Conservation (phyloP, 2,113 vertebrate genomes). For the Xenopus tropicalis region DNA sequence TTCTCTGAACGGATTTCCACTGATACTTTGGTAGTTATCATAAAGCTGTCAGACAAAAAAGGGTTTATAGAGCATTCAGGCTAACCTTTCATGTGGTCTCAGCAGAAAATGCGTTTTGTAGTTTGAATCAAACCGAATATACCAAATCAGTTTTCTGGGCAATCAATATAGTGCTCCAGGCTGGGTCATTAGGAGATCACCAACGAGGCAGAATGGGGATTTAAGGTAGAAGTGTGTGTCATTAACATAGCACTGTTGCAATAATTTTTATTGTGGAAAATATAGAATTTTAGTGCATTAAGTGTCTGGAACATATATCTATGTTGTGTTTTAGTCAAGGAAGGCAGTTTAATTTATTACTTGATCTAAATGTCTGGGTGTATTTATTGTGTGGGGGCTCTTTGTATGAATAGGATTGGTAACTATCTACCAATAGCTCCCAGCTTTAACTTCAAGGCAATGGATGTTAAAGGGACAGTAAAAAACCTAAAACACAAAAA, state of each 20-base stretch:
- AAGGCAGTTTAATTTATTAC: no score
- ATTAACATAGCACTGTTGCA: conserved; percentile 2
- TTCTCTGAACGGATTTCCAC: conserved; percentile 36
- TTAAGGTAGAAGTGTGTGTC: conserved; percentile 18
- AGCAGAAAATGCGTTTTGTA: conserved; percentile 36
- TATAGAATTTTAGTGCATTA: neutral
- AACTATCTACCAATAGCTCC: no score
- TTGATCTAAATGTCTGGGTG: no score
- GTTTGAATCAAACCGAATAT: conserved; percentile 37
- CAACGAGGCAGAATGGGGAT: conserved; percentile 32
- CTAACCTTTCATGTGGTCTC: conserved; percentile 35
- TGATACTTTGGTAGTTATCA: conserved; percentile 41
- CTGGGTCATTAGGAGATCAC: conserved; percentile 40
- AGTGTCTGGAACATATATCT: no score
- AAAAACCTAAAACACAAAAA: no score
- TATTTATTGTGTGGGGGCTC: no score
- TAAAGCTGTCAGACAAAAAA: conserved; percentile 38
- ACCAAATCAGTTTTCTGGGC: conserved; percentile 38
- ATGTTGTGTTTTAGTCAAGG: no score
- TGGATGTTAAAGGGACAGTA: no score
- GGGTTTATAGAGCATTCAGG: conserved; percentile 28
- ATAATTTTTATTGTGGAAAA: neutral
- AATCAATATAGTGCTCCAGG: conserved; percentile 38
- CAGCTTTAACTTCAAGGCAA: no score
- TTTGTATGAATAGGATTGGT: no score